phyloP scores from a whole-genome alignment of 2,113 vertebrate species.

The Paracanthobrama guichenoti region DNA sequence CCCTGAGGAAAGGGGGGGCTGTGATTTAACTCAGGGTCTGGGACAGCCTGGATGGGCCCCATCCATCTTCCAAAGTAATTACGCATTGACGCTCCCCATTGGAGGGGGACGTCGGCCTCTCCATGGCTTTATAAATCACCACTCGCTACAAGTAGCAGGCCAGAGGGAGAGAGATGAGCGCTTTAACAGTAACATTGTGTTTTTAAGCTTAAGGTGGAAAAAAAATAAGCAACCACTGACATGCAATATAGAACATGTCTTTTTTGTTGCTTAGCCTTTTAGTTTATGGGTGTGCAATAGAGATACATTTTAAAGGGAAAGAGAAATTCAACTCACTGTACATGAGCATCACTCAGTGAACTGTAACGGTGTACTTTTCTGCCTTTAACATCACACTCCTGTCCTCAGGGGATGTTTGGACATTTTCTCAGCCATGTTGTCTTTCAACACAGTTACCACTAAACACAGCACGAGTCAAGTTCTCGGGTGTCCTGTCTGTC shows the following conservation, averaged over 20 bases:
- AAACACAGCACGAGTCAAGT: slow-evolving; percentile 16
- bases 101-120: slow-evolving; percentile 39
- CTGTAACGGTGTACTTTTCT: slow-evolving; percentile 25
- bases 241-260: slow-evolving; percentile 2
- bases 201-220: slow-evolving; percentile 7
- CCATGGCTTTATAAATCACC: slow-evolving; percentile 58
- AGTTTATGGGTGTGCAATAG: neutral
- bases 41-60: slow-evolving; percentile 41
- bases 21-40: slow-evolving; percentile 57
- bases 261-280: slow-evolving; percentile 25
- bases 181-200: slow-evolving; percentile 28
- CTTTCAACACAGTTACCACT: slow-evolving; percentile 29
- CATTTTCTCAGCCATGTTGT: slow-evolving; percentile 41
- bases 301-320: slow-evolving; percentile 10
- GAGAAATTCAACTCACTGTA: slow-evolving; percentile 18
- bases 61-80: slow-evolving; percentile 63
- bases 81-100: slow-evolving; percentile 52
- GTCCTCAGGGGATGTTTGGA: slow-evolving; percentile 12
- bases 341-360: slow-evolving; percentile 9
- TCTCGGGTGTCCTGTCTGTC: slow-evolving; percentile 20
- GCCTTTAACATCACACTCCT: slow-evolving; percentile 37
- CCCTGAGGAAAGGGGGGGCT: slow-evolving; percentile 30
- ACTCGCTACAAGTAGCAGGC: slow-evolving; percentile 38
- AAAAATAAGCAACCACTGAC: neutral
- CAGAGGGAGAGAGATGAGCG: slow-evolving; percentile 10